Base-by-base conservation (phyloP, 53 echinoderm and acorn worm genomes). In the Zoroaster sp. region DNA sequence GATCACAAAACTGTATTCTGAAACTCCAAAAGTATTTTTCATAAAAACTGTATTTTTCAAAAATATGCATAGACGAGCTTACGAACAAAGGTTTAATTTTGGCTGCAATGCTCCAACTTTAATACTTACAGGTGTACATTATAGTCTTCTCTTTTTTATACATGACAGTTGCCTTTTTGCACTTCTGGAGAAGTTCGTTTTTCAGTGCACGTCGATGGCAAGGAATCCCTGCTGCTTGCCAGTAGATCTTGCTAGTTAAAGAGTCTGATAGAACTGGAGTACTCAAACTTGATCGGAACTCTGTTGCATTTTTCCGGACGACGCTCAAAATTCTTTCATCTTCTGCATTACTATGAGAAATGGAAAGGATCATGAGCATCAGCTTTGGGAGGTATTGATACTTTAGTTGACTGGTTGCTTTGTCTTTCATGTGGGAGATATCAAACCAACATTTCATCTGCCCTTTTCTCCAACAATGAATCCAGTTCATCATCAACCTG, bases 291-390 rank as follows among this genome's bases (percentile, higher is more conserved):
- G 92, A 10, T 0, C 80, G 37, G 40, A 89, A 93, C 52, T 93
- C 89, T 32, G 89, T 93, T 4, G 65, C 53, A 86, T 93, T 93
- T 67, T 93, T 93, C 28, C 76, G 14, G n/a, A 91, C 94, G 1
- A 88, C 40, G 73, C 83, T 91, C 43, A 94, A 87, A 69, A 94
- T 87, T 21, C 81, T 59, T 74, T 91, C 91, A 80, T 94, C 91
- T 74, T 89, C 87, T 51, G 87, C 91, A 89, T 89, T 94, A 40
- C 89, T 91, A 20, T 89, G 83, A 5, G 89, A 71, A 20, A 91
- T 54, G 52, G 89, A 89, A 23, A 94, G 86, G 38, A 91, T 86
- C 32, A 75, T 66, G 4, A 91, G 80, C 89, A 80, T 87, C 25
- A 86, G 18, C 68, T 88, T 80, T 40, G 91, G 36, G 2, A 93